Base-by-base conservation (phyloP, 2,113 vertebrate species). In the Coracopsis vasa region DNA sequence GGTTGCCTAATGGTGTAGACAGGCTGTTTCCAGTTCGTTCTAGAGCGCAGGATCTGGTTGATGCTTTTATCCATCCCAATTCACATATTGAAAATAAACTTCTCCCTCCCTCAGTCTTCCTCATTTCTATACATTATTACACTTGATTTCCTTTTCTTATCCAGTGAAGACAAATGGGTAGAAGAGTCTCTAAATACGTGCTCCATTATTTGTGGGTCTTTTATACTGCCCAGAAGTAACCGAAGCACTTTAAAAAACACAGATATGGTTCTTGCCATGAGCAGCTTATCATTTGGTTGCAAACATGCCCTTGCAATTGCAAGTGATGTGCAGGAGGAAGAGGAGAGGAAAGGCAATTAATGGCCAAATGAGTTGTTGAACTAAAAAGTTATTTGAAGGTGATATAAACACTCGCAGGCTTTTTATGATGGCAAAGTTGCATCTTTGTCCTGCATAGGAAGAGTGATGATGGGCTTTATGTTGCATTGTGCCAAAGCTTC, bases 331-430 rank as follows among this genome's bases (percentile, higher is more conserved):
- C 72, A 44, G 23, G 44, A 79, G 80, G 75, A 88, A 41, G 54
- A 92, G 60, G 67, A 90, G 47, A 64, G 35, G 53, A 74, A 91
- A 91, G 83, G 89, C 80, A 94, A 89, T 94, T 97, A 96, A 91
- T 92, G 89, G 61, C 77, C 89, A 95, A 83, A 92, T 81, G 80
- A 95, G 80, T 67, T 86, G 85, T 90, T 93, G 47, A 94, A 50
- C 65, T 92, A 58, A 94, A 51, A 93, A 94, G 83, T 95, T 97
- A 84, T 71, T 89, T 95, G 92, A 96, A 94, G 90, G 82, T 88
- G 85, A 92, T 92, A 47, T 2, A 47, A 88, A 47, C 47, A 13
- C 31, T 82, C 12, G 0, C n/a, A 42, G 56, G 29, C 29, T 58
- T 92, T 77, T 69, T 74, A 41, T 0, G 1, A 18, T 47, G 37